Evolutionary conservation across 2,888 invertebrate species (phyloP), one percentile per base, ranked within the genome.

Genomic region (Periphyllus acericola): DNA sequence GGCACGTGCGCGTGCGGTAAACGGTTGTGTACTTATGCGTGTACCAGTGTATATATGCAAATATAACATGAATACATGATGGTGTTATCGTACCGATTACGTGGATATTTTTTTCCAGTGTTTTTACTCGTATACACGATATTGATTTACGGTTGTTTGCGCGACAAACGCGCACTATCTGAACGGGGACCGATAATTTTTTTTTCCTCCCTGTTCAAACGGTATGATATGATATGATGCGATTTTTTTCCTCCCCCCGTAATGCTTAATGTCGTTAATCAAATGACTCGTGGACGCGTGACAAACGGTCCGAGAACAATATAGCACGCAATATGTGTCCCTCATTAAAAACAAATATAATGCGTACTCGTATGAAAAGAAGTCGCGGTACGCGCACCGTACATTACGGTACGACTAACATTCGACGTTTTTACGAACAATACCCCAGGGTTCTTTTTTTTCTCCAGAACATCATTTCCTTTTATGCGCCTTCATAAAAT

Each of bases 291-390:
- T 82, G 71, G 46, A 25, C 32, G 46, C 32, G 21, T 82, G 46
- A 34, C 34, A 72, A 52, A 71, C 72, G 72, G 34, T 34, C 52
- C 52, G n/a, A 55, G 29, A 52, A 21, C 4, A 21, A 34, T 60
- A 66, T n/a, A 36, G n/a, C 79, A n/a, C 32, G 36, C 21, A 52
- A n/a, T n/a, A n/a, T n/a, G 83, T n/a, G 55, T 0, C n/a, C 36
- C 74, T 55, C 83, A 74, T 74, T 74, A 83, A 83, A 83, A 83
- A 55, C 19, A 34, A 55, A 83, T 55, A 21, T 25, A 81, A 71
- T 1, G 68, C 68, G 14, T 46, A 71, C 1, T 46, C 68, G 14
- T 46, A 32, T 46, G 66, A 17, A 71, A 82, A 81, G 21, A 52
- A 83, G n/a, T 52, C 72, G 52, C 34, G 32, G 32, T 46, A 3